Base-by-base conservation (phyloP, 2,113 vertebrate species). In the Erythrocercus mccallii region DNA sequence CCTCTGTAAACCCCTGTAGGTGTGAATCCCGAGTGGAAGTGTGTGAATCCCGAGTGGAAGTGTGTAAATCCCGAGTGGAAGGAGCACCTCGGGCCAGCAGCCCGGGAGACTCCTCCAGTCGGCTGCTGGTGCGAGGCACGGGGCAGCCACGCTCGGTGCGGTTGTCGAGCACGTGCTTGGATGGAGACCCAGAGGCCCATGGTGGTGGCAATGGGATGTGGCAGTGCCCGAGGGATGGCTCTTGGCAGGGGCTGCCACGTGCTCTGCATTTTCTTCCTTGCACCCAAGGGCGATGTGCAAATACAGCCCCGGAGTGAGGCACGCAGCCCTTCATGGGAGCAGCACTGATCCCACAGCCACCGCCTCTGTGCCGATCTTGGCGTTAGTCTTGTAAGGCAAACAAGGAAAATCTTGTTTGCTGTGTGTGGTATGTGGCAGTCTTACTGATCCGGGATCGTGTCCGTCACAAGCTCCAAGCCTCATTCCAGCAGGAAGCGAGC, bases 91-190 rank as follows among this genome's bases (percentile, higher is more conserved):
- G 15, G 87, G 33, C 38, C 12, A 12, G 65, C 4, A 1, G 54
- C 11, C 0, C 0, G 1, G 37, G 10, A 15, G 33, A 1, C 19
- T 47, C 11, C 40, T 18, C 21, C 13, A 8, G 25, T 3, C 4
- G 0, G 0, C 38, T 4, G 16, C 9, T 10, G 15, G 24, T 47
- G 57, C 18, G 5, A 16, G 42, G 69, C 84, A 1, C n/a, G 1
- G 51, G 17, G 24, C 33, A 1, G 35, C 45, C 27, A 8, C 7
- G 44, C 54, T 31, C 9, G 8, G 10, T 4, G 50, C 1, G 12
- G 11, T 3, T 21, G 48, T 42, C 0, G 5, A 28, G n/a, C 50
- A 18, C 2, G 3, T 60, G 38, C 31, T 33, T 0, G 3, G 35
- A 12, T 27, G 37, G 54, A 51, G 37, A 31, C 12, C 31, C 21